A percentile compares a stretch with the other conserved stretches of the same genome.
These are phyloP conservation scores for Allacma fusca DNA, from an alignment of 2,888 invertebrate species.

Conservation along the genomic window DNA sequence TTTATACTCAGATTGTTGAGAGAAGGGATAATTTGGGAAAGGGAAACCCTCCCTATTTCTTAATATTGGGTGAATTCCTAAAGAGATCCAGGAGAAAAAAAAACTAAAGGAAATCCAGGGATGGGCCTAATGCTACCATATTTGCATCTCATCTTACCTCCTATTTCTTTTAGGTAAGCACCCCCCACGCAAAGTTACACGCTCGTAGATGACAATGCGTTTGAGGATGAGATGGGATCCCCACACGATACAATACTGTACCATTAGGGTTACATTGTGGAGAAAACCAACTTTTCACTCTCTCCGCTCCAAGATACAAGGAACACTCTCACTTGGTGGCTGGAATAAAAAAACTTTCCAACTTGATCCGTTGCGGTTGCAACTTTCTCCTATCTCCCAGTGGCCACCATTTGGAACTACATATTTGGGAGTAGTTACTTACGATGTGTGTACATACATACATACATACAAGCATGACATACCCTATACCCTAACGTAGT, in stretches of 20 bases:
- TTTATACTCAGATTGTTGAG: too few species aligned
- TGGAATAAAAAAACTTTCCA: slow-evolving; percentile 6
- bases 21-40: too few species aligned
- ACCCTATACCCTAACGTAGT: too few species aligned
- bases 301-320: background rate
- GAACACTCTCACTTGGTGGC: background rate
- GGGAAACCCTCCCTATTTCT: too few species aligned
- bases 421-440: background rate
- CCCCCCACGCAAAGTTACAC: too few species aligned
- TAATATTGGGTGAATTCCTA: too few species aligned
- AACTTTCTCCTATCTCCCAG: background rate
- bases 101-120: background rate
- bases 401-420: too few species aligned
- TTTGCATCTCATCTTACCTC: background rate
- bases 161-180: background rate
- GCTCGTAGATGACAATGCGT: background rate
- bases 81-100: too few species aligned
- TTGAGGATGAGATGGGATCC: background rate
- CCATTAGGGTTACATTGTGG: background rate
- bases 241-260: background rate
- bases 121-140: background rate
- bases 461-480: too few species aligned
- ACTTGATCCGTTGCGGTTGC: slow-evolving; percentile 5
- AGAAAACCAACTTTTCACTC: background rate
- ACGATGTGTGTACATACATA: background rate